Base-by-base conservation (phyloP, 2,888 invertebrate genomes). In the Sturmia bella region DNA sequence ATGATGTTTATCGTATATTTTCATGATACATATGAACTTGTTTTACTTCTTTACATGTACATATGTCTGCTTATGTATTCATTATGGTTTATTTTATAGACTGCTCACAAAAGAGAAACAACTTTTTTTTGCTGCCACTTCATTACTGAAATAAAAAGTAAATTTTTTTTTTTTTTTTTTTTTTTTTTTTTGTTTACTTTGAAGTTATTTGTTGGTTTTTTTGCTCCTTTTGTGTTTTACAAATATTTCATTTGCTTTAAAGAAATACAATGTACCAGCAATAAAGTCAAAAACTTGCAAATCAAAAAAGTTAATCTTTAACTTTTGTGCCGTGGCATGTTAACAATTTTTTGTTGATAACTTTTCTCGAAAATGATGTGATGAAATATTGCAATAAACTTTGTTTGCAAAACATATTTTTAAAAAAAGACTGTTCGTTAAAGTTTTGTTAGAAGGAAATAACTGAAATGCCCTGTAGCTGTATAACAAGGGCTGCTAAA, bases 241-340 rank as follows among this genome's bases (percentile, higher is more conserved):
- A 68, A 27, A 41, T 59, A 19, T 59, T 59, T 59, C n/a, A n/a
- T 59, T 52, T 41, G 7, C 15, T 24, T 50, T 7, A 17, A 39
- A 43, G 3, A 11, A 76, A 32, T 32, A 7, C 9, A 9, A 32
- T 19, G 15, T 43, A n/a, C 13, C 52, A 68, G 9, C 43, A 59
- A 59, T 11, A 59, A 39, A 24, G 45, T 17, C 37, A 61, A 45
- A 50, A 61, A 54, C 24, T 59, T 43, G 11, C 32, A 61, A 24
- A 54, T 69, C 21, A 61, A 52, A 64, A 76, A 68, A 61, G 59
- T 68, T 76, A 52, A 69, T 37, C 59, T 61, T 61, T 45, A 39
- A 37, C 59, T 54, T 69, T 76, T 54, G 45, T 52, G 52, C 52
- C 45, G 7, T 41, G 54, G 43, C 37, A 76, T 61, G 61, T 69